These are phyloP conservation scores for Euplagia quadripunctaria DNA, from an alignment of 2,888 invertebrate species.

Conservation along the genomic window DNA sequence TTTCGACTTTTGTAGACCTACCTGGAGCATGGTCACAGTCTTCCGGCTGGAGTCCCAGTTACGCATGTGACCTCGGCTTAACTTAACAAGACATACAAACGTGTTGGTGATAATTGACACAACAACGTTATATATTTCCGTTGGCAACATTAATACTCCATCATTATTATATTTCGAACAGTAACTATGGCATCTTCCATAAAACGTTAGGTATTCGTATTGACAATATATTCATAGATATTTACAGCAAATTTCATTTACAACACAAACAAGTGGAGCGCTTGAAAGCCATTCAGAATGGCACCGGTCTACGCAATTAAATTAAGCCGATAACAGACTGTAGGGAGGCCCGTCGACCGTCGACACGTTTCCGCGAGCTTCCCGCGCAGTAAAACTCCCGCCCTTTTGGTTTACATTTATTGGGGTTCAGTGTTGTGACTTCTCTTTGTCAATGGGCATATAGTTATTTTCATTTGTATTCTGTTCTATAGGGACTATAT, in stretches of 20 bases:
- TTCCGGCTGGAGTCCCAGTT: too few relatives aligned
- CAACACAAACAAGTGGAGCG: conserved; percentile 47
- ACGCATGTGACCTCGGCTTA: too few relatives aligned
- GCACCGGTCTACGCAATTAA: conserved; percentile 54
- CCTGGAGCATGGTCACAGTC: too few relatives aligned
- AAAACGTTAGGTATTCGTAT: conserved; percentile 23
- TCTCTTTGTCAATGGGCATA: not conserved
- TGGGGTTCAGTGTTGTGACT: conserved; percentile 19
- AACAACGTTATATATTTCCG: too few relatives aligned
- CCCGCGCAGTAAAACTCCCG: conserved; percentile 36
- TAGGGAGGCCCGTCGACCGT: conserved; percentile 39
- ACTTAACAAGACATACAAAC: too few relatives aligned
- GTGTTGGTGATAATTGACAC: too few relatives aligned
- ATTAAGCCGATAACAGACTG: conserved; percentile 54
- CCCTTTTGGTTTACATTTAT: conserved; percentile 44
- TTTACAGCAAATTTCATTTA: conserved; percentile 46
- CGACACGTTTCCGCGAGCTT: conserved; percentile 35
- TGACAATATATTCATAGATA: conserved; percentile 27
- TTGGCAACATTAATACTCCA: too few relatives aligned
- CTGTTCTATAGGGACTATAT: not conserved
- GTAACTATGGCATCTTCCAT: not conserved
- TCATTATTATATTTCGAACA: too few relatives aligned
- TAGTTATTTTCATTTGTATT: not conserved
- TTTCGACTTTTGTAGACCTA: too few relatives aligned
- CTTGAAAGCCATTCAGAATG: conserved; percentile 47